Evolutionary conservation across 1,140 invertebrate species (phyloP).

Genomic region (Manduca sexta): DNA sequence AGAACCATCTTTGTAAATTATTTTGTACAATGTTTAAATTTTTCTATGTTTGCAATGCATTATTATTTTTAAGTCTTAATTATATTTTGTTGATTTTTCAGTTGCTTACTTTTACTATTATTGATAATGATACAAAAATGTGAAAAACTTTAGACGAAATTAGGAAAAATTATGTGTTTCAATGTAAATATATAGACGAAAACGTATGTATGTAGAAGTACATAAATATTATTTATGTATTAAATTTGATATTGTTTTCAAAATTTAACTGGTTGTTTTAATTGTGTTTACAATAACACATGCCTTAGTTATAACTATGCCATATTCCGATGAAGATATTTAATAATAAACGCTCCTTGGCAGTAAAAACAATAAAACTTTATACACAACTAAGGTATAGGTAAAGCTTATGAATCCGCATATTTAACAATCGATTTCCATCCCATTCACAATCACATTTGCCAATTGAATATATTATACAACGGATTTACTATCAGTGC

Average conservation of each 20-base stretch:
- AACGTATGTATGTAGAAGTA: constrained; percentile 65
- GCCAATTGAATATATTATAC: no score
- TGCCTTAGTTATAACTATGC: no score
- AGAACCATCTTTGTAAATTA: constrained; percentile 45
- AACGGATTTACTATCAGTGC: no score
- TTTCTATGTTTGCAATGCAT: constrained; percentile 35
- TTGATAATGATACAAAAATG: constrained; percentile 44
- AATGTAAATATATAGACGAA: constrained; percentile 71
- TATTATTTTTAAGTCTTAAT: constrained; percentile 41
- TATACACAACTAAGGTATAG: no score
- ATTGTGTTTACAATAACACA: constrained; percentile 18
- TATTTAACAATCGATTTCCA: no score
- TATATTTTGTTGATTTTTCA: constrained; percentile 49
- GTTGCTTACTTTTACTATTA: constrained; percentile 51
- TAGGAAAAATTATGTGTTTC: constrained; percentile 65
- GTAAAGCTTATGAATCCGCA: no score
- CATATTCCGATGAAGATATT: no score
- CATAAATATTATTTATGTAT: constrained; percentile 73
- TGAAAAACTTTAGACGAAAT: constrained; percentile 47
- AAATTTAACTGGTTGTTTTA: constrained; percentile 63
- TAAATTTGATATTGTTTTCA: constrained; percentile 73
- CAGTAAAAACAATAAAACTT: no score
- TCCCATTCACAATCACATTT: no score
- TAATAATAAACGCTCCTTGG: no score
- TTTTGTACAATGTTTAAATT: constrained; percentile 56